Evolutionary conservation across 2,797 vertebrate genomes (phyloP).

Genomic region (Megalops cyprinoides): DNA sequence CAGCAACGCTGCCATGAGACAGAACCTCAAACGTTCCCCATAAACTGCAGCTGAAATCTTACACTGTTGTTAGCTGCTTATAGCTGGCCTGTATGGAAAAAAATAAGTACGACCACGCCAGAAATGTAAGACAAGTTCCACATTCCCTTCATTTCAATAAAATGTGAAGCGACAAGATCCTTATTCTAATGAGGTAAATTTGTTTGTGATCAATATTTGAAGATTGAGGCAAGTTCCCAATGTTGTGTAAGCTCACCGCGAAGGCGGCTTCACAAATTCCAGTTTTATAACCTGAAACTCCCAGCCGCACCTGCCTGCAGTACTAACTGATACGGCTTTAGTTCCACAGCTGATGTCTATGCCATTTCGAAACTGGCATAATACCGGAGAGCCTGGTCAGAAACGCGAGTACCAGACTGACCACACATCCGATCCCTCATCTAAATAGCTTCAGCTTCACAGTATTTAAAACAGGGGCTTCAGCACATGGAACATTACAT

Average conservation of each 20-base stretch:
- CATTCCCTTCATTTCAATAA: not conserved
- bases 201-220: not conserved
- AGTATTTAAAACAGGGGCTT: not conserved
- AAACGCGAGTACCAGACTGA: not conserved
- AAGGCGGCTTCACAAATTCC: not conserved
- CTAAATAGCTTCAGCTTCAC: not conserved
- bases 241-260: not conserved
- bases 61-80: not conserved
- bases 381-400: not conserved
- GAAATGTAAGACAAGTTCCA: too few species aligned
- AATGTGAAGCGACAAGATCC: not conserved
- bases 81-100: not conserved
- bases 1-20: not conserved
- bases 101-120: not conserved
- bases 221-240: not conserved
- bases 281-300: not conserved
- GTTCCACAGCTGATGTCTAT: not conserved
- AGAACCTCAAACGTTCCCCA: not conserved
- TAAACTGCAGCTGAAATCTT: not conserved
- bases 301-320: not conserved
- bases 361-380: not conserved
- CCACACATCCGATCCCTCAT: not conserved
- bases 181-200: not conserved
- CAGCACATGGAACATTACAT: not conserved
- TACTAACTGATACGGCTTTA: not conserved